Percentiles rank a stretch among this genome's conserved stretches.
Evolutionary conservation across 2,113 vertebrate species (phyloP).

Genomic region (Corythaixoides concolor): DNA sequence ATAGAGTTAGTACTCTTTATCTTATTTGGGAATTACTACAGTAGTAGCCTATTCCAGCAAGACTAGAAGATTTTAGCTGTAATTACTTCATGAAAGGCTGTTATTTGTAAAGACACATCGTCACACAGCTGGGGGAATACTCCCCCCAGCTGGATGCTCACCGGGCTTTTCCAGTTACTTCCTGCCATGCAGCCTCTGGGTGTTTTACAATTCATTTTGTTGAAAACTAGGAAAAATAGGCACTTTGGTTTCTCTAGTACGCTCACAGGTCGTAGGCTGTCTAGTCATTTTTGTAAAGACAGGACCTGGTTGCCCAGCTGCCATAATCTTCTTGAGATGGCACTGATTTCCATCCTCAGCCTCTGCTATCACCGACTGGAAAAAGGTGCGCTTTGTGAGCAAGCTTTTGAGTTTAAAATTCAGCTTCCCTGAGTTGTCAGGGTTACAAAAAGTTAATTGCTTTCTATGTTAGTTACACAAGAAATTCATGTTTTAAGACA

Average conservation of each 20-base stretch:
- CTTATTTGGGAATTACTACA: neutral
- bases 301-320: neutral
- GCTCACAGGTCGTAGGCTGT: neutral
- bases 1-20: neutral
- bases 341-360: neutral
- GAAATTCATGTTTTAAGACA: neutral
- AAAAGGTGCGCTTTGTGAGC: neutral
- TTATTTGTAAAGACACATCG: neutral
- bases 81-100: neutral
- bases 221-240: neutral
- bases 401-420: neutral
- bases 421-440: neutral
- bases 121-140: conserved; percentile 1
- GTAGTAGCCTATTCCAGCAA: neutral
- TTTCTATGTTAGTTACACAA: neutral
- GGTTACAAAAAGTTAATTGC: neutral
- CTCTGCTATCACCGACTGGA: neutral
- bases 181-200: neutral
- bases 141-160: conserved; percentile 16
- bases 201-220: neutral
- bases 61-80: neutral
- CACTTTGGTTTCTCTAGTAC: neutral
- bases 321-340: neutral
- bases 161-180: neutral
- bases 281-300: neutral